phyloP scores from a whole-genome alignment of 2,797 vertebrate genomes.

The Microtus obscurus region DNA sequence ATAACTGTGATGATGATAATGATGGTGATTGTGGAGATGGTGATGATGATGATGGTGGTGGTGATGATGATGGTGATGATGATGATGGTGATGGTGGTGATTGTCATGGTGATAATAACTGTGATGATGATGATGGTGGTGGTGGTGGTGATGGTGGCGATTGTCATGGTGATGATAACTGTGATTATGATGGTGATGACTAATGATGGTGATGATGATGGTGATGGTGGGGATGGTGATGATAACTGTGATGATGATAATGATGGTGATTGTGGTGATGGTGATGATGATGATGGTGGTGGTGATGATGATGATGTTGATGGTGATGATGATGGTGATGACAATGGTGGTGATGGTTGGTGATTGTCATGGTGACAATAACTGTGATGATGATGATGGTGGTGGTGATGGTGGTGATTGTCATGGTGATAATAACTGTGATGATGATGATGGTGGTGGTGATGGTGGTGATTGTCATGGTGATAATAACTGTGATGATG shows the following conservation, averaged over 20 bases:
- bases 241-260: fast-evolving
- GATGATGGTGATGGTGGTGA: background rate
- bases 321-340: background rate
- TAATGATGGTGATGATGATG: background rate
- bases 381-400: too few relatives aligned
- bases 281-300: background rate
- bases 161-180: background rate
- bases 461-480: background rate
- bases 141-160: background rate
- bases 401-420: background rate
- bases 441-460: background rate
- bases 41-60: background rate
- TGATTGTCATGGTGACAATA: background rate
- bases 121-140: background rate
- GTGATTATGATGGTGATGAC: too few relatives aligned
- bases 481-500: too few relatives aligned
- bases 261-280: fast-evolving
- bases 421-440: background rate
- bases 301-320: background rate
- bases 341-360: too few relatives aligned
- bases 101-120: background rate
- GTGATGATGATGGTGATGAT: fast-evolving
- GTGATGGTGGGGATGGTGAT: background rate
- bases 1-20: background rate
- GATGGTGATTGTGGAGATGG: background rate